Base-by-base conservation (phyloP, 2,113 vertebrate genomes). In the Fulica atra region DNA sequence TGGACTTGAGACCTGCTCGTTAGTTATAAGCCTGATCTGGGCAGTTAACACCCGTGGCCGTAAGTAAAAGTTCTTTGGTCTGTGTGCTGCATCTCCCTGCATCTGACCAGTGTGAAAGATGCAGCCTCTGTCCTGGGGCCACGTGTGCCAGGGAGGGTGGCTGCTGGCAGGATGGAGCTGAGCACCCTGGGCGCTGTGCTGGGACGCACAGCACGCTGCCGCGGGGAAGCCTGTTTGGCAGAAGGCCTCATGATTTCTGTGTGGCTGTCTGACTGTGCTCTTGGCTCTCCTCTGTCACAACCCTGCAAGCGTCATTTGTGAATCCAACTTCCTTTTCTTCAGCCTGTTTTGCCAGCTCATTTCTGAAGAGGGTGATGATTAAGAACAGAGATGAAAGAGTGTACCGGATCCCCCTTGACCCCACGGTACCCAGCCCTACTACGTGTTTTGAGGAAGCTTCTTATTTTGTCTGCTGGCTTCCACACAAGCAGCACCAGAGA, bases 111-210 rank as follows among this genome's bases (percentile, higher is more conserved):
- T 15, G 31, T 6, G 33, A 31, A 46, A 44, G 70, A 8, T 12
- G 24, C 33, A 33, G 23, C 11, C 17, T 40, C 20, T 2, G 1
- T 15, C 26, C 57, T 1, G 0, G 21, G 42, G 50, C 57, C 33
- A 2, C 2, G 4, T 1, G 0, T 13, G 59, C 13, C 1, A 1
- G 21, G 40, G 24, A 66, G 40, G 42, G 50, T 44, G 56, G 36
- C 16, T 13, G n/a, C 70, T 51, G 78, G 35, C 26, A 59, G n/a
- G 54, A 26, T 23, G 81, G 73, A 82, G 44, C 64, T 1, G 2
- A 36, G 40, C 26, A 42, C 10, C 35, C n/a, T 0, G 0, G 24
- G 29, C 14, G 70, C 24, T 81, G 20, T 2, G 60, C 33, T 26
- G 68, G 50, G 44, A 20, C 51, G 38, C 3, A 31, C 23, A 44